Evolutionary conservation across 2,113 vertebrate genomes (phyloP).

Genomic region (Acrocephalus kingi): DNA sequence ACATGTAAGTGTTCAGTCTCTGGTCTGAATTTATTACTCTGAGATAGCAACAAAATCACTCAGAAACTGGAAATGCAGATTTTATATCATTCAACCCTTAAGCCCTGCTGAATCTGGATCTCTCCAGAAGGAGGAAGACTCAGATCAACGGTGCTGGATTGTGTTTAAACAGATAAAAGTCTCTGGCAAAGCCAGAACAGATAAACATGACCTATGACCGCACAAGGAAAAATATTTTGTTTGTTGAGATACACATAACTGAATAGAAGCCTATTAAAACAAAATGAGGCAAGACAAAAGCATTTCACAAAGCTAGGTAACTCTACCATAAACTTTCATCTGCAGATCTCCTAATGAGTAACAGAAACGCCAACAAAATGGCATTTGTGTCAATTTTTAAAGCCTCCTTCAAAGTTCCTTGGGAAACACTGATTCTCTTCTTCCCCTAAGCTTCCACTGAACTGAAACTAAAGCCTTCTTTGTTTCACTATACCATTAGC

Average conservation of each 20-base stretch:
- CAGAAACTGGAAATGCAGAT: background rate
- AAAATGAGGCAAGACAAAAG: slow-evolving; percentile 42
- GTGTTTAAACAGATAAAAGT: background rate
- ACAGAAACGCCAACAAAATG: slow-evolving; percentile 17
- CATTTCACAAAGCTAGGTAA: slow-evolving; percentile 10
- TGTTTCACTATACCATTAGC: background rate
- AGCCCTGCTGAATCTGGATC: background rate
- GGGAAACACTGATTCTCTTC: slow-evolving; percentile 17
- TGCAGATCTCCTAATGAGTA: slow-evolving; percentile 33
- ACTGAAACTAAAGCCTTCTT: slow-evolving; percentile 21
- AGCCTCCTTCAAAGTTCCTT: background rate
- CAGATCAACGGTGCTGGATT: background rate
- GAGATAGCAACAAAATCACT: background rate
- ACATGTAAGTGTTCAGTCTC: background rate
- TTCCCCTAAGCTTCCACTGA: background rate
- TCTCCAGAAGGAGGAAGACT: background rate
- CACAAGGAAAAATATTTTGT: slow-evolving; percentile 34
- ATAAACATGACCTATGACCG: slow-evolving; percentile 28
- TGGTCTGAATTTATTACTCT: background rate
- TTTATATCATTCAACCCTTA: background rate
- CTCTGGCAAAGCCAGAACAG: background rate
- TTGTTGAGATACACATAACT: slow-evolving; percentile 20
- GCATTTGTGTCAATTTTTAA: slow-evolving; percentile 30
- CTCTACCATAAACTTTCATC: background rate
- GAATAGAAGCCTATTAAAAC: slow-evolving; percentile 43